Percentiles rank a stretch among this genome's conserved stretches.
Conservation (phyloP, 2,113 vertebrate genomes). For the Litocranius walleri region DNA sequence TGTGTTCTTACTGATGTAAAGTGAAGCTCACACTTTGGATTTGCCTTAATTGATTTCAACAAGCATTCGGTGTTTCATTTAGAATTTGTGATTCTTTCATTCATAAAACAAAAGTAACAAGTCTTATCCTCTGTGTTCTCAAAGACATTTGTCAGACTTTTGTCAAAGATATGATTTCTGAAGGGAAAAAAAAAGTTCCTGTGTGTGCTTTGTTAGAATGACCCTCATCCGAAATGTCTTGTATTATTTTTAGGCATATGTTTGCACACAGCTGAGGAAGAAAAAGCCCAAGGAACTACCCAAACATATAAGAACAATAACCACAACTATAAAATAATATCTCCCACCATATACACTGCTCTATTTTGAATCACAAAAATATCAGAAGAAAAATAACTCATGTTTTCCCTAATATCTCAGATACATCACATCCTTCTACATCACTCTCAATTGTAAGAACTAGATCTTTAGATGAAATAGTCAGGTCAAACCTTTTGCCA, state of each 20-base stretch:
- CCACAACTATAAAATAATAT: not conserved
- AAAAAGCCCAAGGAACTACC: not conserved
- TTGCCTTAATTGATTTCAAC: not conserved
- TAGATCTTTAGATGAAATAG: not conserved
- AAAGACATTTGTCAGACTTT: not conserved
- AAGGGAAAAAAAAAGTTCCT: not conserved
- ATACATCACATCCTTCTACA: not conserved
- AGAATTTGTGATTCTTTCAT: not conserved
- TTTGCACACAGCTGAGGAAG: not conserved
- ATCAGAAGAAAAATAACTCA: not conserved
- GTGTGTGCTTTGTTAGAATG: not conserved
- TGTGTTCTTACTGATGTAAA: not conserved
- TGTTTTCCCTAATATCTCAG: not conserved
- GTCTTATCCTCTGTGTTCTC: not conserved
- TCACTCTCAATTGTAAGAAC: not conserved
- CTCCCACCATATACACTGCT: not conserved
- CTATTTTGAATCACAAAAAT: not conserved
- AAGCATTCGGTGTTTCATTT: not conserved
- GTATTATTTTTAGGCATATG: not conserved
- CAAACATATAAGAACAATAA: not conserved
- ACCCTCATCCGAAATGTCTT: not conserved
- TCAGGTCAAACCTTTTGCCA: not conserved
- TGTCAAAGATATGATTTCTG: not conserved
- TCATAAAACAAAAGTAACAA: not conserved
- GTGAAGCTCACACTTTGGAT: not conserved